Evolutionary conservation across 2,797 vertebrate genomes (phyloP).

Genomic region (Fistularia commersonii): DNA sequence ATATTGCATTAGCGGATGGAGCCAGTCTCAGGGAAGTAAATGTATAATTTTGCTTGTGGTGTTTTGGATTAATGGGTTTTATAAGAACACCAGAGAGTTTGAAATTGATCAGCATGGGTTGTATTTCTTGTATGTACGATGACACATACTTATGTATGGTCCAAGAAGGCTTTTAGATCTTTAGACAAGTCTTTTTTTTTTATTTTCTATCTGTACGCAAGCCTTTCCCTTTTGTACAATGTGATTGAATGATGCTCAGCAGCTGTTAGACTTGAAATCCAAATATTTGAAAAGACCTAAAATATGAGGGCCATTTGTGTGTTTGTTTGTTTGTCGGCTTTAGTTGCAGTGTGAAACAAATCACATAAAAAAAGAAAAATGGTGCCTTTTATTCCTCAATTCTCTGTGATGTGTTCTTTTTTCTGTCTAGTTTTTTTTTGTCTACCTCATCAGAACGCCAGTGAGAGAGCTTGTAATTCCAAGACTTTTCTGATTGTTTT

Average conservation of each 20-base stretch:
- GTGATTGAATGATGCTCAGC: too few species aligned
- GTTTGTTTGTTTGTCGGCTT: constrained; percentile 23
- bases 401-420: constrained; percentile 10
- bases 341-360: constrained; percentile 31
- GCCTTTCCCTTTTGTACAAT: constrained; percentile 3
- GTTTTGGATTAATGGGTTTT: constrained; percentile 21
- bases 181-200: constrained; percentile 7
- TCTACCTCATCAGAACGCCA: constrained; percentile 46
- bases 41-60: constrained; percentile 23
- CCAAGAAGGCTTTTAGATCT: too few species aligned
- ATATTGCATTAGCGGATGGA: constrained; percentile 26
- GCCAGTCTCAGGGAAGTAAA: constrained; percentile 19
- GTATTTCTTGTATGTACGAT: constrained; percentile 5
- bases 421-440: constrained; percentile 34
- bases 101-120: constrained; percentile 18
- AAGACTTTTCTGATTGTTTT: constrained; percentile 52
- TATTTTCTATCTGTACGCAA: background rate
- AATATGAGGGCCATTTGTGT: background rate
- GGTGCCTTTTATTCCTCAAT: constrained; percentile 16
- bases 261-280: too few species aligned
- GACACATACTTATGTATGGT: constrained; percentile 1
- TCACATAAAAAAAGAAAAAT: constrained; percentile 22
- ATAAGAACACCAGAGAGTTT: constrained; percentile 24
- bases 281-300: background rate
- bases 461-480: constrained; percentile 47